These are phyloP conservation scores for Amphipyra berbera DNA, from an alignment of 2,888 invertebrate genomes.

Conservation along the genomic window DNA sequence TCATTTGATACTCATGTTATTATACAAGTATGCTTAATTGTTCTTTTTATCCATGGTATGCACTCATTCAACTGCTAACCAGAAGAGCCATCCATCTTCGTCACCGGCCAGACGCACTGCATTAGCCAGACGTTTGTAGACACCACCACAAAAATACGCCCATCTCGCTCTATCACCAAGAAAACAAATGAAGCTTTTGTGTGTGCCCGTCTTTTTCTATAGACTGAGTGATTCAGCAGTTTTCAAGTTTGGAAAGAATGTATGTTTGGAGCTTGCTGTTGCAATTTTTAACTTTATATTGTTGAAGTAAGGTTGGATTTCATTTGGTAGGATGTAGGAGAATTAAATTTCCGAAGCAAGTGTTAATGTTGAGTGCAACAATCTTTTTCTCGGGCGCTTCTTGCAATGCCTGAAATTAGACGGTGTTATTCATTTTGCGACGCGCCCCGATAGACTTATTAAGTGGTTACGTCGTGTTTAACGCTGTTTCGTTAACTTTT, in stretches of 20 bases:
- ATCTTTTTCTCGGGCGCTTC: conserved; percentile 76
- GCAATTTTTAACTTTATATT: conserved; percentile 45
- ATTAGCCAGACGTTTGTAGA: conserved; percentile 79
- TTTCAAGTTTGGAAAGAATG: conserved; percentile 68
- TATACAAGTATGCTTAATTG: conserved; percentile 58
- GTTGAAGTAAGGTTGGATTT: conserved; percentile 47
- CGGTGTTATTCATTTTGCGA: conserved; percentile 73
- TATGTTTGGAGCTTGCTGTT: conserved; percentile 57
- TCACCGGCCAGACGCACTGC: conserved; percentile 81
- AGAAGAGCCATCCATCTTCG: conserved; percentile 85
- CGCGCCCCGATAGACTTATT: conserved; percentile 71
- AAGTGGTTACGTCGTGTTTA: conserved; percentile 70
- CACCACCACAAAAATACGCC: conserved; percentile 62
- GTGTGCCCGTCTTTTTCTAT: conserved; percentile 73
- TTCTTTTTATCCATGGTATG: conserved; percentile 65
- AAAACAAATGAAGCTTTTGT: conserved; percentile 63
- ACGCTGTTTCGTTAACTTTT: conserved; percentile 61
- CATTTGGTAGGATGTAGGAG: conserved; percentile 38
- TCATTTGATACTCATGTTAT: conserved; percentile 52
- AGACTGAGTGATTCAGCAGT: conserved; percentile 82
- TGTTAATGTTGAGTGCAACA: conserved; percentile 81
- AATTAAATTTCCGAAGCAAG: conserved; percentile 82
- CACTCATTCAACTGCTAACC: conserved; percentile 81
- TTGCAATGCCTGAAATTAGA: conserved; percentile 75
- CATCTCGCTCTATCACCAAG: conserved; percentile 70